Conservation (phyloP, 2,888 invertebrate species). For the Euplagia quadripunctaria region DNA sequence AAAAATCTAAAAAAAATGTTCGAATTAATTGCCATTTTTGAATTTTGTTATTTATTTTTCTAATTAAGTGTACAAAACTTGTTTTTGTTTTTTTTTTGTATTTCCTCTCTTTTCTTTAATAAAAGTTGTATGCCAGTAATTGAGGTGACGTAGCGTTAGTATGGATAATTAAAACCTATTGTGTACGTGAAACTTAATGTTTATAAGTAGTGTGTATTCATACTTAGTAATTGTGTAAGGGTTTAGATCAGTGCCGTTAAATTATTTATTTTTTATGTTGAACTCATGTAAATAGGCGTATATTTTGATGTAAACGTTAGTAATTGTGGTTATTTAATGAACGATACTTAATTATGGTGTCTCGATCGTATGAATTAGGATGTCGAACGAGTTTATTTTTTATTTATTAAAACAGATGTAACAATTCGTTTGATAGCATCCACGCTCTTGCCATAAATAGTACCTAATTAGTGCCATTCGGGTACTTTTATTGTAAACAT, state of each 20-base stretch:
- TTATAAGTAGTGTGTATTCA: slow-evolving; percentile 79
- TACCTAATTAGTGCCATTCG: slow-evolving; percentile 38
- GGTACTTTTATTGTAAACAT: slow-evolving; percentile 48
- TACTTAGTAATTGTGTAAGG: slow-evolving; percentile 78
- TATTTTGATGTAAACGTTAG: slow-evolving; percentile 82
- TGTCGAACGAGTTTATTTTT: slow-evolving; percentile 72
- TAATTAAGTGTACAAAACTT: slow-evolving; percentile 71
- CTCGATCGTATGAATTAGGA: slow-evolving; percentile 67
- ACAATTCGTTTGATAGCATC: slow-evolving; percentile 45
- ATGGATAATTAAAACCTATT: slow-evolving; percentile 64
- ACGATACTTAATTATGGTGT: slow-evolving; percentile 69
- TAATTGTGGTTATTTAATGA: slow-evolving; percentile 81
- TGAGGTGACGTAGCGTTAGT: slow-evolving; percentile 70
- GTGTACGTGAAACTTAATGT: slow-evolving; percentile 76
- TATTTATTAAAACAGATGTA: slow-evolving; percentile 65
- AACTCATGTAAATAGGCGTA: slow-evolving; percentile 83
- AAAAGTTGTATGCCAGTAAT: slow-evolving; percentile 83
- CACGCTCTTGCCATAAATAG: slow-evolving; percentile 60
- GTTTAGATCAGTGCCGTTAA: slow-evolving; percentile 80
- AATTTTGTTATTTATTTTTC: slow-evolving; percentile 85
- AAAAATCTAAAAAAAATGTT: slow-evolving; percentile 49
- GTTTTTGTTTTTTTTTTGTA: slow-evolving; percentile 66
- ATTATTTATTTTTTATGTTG: slow-evolving; percentile 87
- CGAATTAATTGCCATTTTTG: slow-evolving; percentile 74
- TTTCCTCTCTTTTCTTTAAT: slow-evolving; percentile 52